Percentiles rank a stretch among this genome's conserved stretches.
phyloP scores from a whole-genome alignment of 2,888 invertebrate genomes.

The Cheilosia vulpina region DNA sequence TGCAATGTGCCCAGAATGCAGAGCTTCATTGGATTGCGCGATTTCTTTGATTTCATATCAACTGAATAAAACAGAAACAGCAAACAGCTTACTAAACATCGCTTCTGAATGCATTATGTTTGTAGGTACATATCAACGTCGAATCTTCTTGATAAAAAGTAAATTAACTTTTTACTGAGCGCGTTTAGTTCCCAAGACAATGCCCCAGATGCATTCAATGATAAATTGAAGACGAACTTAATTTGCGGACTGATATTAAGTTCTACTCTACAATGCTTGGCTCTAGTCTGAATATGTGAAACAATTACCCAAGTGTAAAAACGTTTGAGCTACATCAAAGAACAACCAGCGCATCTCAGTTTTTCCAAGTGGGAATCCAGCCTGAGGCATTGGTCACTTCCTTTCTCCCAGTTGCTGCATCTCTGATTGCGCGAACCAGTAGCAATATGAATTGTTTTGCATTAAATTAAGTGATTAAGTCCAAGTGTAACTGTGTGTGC shows the following conservation, averaged over 20 bases:
- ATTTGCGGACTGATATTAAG: constrained; percentile 28
- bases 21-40: too few species aligned
- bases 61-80: too few species aligned
- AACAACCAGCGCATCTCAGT: constrained; percentile 14
- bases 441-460: constrained; percentile 58
- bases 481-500: constrained; percentile 40
- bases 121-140: not conserved
- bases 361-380: constrained; percentile 28
- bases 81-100: too few species aligned
- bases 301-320: constrained; percentile 49
- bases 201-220: constrained; percentile 12
- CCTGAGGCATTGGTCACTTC: constrained; percentile 54
- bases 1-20: too few species aligned
- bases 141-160: constrained; percentile 3
- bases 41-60: too few species aligned
- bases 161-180: constrained; percentile 9
- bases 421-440: constrained; percentile 51
- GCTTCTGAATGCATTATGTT: too few species aligned
- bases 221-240: constrained; percentile 22
- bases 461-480: constrained; percentile 69
- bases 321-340: constrained; percentile 22
- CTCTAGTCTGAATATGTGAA: constrained; percentile 20
- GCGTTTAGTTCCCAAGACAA: constrained; percentile 3
- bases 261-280: constrained; percentile 32
- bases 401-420: constrained; percentile 26